These are phyloP conservation scores for Muntiacus muntjak DNA, from an alignment of 2,113 vertebrate genomes.

Conservation along the genomic window DNA sequence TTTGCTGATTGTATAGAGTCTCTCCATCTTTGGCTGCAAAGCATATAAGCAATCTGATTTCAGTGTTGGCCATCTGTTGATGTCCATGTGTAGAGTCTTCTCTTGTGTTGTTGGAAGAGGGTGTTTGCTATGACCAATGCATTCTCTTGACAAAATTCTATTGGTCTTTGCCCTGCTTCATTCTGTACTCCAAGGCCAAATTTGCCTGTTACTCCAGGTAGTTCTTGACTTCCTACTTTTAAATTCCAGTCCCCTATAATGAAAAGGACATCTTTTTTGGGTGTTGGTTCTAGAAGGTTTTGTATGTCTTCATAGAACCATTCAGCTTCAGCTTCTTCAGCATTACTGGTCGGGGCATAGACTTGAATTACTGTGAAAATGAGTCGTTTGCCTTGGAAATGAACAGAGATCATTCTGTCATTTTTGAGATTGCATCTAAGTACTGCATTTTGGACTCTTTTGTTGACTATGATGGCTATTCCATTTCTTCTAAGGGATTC, in stretches of 20 bases:
- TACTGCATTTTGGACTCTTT: background rate
- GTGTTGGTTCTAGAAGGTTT: background rate
- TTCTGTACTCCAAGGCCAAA: background rate
- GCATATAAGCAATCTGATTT: background rate
- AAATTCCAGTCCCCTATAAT: background rate
- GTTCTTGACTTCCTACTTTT: background rate
- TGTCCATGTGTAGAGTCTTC: background rate
- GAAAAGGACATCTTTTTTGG: background rate
- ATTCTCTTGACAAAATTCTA: background rate
- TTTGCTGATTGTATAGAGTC: background rate
- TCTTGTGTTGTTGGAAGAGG: background rate
- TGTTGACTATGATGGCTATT: background rate
- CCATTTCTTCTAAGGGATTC: background rate
- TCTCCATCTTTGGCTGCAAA: background rate
- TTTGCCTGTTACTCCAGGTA: background rate
- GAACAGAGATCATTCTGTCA: background rate
- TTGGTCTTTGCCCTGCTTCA: background rate
- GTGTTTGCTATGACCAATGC: background rate
- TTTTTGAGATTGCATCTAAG: background rate
- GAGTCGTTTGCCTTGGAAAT: background rate
- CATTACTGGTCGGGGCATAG: background rate
- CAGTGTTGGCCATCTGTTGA: background rate
- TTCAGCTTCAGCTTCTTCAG: background rate
- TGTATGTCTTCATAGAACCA: background rate
- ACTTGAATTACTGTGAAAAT: background rate